These are phyloP conservation scores for Pterocles gutturalis DNA, from an alignment of 2,113 vertebrate species.

Conservation along the genomic window DNA sequence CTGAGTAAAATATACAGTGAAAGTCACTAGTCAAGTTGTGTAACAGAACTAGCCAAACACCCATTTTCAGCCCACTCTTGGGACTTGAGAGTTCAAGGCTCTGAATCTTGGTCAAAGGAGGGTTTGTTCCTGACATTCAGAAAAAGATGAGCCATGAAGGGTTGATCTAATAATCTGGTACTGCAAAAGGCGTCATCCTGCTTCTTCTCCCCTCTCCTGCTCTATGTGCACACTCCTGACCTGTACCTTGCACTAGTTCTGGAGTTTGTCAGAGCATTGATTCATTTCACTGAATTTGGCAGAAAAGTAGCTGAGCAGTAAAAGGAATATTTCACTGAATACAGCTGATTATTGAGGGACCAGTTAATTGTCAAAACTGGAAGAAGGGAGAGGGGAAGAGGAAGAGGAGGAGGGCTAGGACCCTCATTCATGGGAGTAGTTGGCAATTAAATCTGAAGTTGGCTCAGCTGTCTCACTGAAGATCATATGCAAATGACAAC, in stretches of 20 bases:
- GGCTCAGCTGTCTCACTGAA: not conserved
- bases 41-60: not conserved
- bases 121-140: not conserved
- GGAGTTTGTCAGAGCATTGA: not conserved
- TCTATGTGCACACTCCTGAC: fast-evolving
- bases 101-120: not conserved
- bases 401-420: not conserved
- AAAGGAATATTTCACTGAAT: not conserved
- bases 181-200: not conserved
- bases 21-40: not conserved
- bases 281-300: not conserved
- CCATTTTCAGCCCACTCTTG: not conserved
- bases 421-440: not conserved
- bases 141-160: not conserved
- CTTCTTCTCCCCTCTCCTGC: not conserved
- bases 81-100: not conserved
- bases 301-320: not conserved
- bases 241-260: not conserved
- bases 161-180: not conserved
- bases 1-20: not conserved
- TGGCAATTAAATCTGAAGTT: not conserved
- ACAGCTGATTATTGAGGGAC: not conserved
- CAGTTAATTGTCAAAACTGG: not conserved
- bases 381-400: not conserved
- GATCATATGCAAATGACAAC: not conserved